Conservation (phyloP, 2,888 invertebrate genomes). For the Volucella inanis region DNA sequence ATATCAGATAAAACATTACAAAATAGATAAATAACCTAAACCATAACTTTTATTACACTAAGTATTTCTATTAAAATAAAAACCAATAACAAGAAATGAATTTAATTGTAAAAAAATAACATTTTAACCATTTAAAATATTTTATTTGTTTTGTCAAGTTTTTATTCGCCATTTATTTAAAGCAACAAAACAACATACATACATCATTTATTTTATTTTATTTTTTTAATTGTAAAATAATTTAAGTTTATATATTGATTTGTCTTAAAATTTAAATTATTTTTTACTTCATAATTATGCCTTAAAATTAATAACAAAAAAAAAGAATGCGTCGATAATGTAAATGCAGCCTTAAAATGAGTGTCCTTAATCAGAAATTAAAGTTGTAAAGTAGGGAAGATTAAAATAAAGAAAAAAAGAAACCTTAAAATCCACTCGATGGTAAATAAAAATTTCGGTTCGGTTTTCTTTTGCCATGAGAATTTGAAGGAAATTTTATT, state of each 20-base stretch:
- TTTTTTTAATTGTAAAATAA: not conserved
- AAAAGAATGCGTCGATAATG: slow-evolving; percentile 33
- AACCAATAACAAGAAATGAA: slow-evolving; percentile 1
- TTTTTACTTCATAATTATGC: slow-evolving; percentile 26
- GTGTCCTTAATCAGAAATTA: slow-evolving; percentile 69
- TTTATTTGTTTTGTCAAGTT: slow-evolving; percentile 13
- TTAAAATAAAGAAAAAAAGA: slow-evolving; percentile 8
- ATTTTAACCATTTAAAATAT: slow-evolving; percentile 55
- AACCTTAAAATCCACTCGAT: not conserved
- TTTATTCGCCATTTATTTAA: no score
- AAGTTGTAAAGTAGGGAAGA: slow-evolving; percentile 20
- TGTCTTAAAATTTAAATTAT: slow-evolving; percentile 35
- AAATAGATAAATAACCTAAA: slow-evolving; percentile 15
- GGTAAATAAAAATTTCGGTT: not conserved
- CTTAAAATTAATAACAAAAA: slow-evolving; percentile 12
- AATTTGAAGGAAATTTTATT: slow-evolving; percentile 3
- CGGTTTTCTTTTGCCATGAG: slow-evolving; percentile 13
- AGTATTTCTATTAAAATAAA: slow-evolving; percentile 31
- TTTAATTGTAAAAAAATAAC: slow-evolving; percentile 3
- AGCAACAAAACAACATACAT: not conserved
- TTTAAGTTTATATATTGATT: not conserved
- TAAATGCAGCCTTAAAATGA: slow-evolving; percentile 66
- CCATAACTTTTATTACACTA: not conserved
- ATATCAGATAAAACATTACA: not conserved
- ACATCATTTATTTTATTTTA: not conserved